Conservation (phyloP, 37 sponge, comb jelly and placozoan genomes). For the Eunapius fragilis region DNA sequence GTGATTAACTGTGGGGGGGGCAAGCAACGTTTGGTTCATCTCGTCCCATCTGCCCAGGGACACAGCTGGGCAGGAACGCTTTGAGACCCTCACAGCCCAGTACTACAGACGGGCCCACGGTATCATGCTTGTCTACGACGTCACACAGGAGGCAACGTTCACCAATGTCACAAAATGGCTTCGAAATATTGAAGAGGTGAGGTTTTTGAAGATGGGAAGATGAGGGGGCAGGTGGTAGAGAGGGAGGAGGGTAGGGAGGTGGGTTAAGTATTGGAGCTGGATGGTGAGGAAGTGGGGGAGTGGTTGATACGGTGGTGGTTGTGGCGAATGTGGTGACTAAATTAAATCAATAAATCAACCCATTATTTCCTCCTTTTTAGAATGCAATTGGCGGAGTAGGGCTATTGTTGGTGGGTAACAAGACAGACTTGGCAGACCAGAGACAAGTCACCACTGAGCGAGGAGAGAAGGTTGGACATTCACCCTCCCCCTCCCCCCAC, state of each 20-base stretch:
- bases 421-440: slow-evolving; percentile 56
- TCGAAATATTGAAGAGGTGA: slow-evolving; percentile 80
- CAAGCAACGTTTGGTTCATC: neutral
- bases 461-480: slow-evolving; percentile 58
- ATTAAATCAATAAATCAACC: neutral
- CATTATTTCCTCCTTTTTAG: slow-evolving; percentile 7
- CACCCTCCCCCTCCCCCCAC: neutral
- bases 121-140: slow-evolving; percentile 82
- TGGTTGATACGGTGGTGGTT: neutral
- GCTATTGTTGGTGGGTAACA: slow-evolving; percentile 72
- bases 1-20: no score
- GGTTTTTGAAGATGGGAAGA: neutral
- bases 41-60: slow-evolving; percentile 51
- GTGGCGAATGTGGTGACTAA: neutral
- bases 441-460: slow-evolving; percentile 45
- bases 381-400: slow-evolving; percentile 69
- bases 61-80: slow-evolving; percentile 91
- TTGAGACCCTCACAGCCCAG: slow-evolving; percentile 86
- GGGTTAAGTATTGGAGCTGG: neutral
- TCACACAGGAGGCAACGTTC: slow-evolving; percentile 77
- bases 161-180: slow-evolving; percentile 85
- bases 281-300: no score
- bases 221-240: neutral
- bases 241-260: neutral
- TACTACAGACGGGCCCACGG: slow-evolving; percentile 89